A percentile compares a stretch with the other conserved stretches of the same genome.
phyloP scores from a whole-genome alignment of 53 echinoderm and acorn worm species.

The Crossaster papposus region DNA sequence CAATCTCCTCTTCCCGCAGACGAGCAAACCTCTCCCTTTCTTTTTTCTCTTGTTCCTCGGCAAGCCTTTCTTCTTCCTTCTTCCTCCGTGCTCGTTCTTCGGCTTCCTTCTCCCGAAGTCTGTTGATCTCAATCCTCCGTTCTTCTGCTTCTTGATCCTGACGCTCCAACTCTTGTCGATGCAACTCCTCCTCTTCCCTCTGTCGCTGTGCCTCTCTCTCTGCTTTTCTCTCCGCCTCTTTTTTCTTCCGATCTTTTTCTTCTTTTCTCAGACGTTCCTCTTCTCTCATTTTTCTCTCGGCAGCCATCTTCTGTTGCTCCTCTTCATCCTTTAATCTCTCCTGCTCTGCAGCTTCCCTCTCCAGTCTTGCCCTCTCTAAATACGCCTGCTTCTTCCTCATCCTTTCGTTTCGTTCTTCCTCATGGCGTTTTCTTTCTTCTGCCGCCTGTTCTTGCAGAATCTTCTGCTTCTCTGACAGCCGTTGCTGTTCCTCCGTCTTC shows the following conservation, averaged over 20 bases:
- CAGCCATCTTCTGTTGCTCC: slow-evolving; percentile 33
- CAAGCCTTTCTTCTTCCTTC: slow-evolving; percentile 33
- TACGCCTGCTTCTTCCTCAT: slow-evolving; percentile 69
- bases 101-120: slow-evolving; percentile 42
- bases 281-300: slow-evolving; percentile 52
- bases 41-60: slow-evolving; percentile 36
- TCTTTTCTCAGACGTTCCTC: slow-evolving; percentile 45
- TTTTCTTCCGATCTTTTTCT: slow-evolving; percentile 45
- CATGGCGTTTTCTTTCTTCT: slow-evolving; percentile 67
- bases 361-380: slow-evolving; percentile 60
- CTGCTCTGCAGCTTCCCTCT: slow-evolving; percentile 54
- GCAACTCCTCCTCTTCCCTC: slow-evolving; percentile 65
- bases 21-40: slow-evolving; percentile 47
- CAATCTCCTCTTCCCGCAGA: slow-evolving; percentile 68
- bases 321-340: slow-evolving; percentile 26
- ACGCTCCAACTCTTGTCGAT: slow-evolving; percentile 43
- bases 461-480: slow-evolving; percentile 71
- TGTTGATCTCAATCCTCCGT: slow-evolving; percentile 31
- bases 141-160: slow-evolving; percentile 56
- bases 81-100: slow-evolving; percentile 42
- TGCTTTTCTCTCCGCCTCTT: slow-evolving; percentile 19
- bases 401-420: slow-evolving; percentile 65
- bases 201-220: slow-evolving; percentile 51
- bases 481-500: slow-evolving; percentile 72
- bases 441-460: slow-evolving; percentile 73